Evolutionary conservation across 2,113 vertebrate genomes (phyloP), one percentile per base, ranked within the genome.

Genomic region (Helogale parvula): DNA sequence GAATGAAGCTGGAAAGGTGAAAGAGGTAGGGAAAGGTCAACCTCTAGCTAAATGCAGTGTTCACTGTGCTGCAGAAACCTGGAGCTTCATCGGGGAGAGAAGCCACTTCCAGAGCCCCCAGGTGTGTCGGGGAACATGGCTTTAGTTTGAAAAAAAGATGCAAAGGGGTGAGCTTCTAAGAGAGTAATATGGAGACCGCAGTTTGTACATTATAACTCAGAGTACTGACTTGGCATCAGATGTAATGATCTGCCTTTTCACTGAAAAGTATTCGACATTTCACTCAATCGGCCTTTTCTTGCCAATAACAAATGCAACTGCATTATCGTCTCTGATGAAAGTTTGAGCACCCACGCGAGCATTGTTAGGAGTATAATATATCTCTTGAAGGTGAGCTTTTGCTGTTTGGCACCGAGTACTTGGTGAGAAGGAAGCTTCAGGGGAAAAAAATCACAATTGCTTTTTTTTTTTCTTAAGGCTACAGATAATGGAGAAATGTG

Each of bases 251-350:
- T 88, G 84, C 81, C 33, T 90, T 98, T 98, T 96, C 96, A 71
- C 93, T 25, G 97, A 80, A 82, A 98, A 97, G 69, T 74, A 90
- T 91, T 97, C 86, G 11, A 63, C 27, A 68, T 94, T 93, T 89
- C 90, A 41, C 71, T 94, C 87, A 95, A 90, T 88, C 97, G 96
- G 97, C 81, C 90, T 98, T 97, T 89, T 90, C 96, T 89, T 95
- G 45, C 89, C 96, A 96, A 97, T 92, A 97, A 81, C 97, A 97
- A 96, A 90, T 35, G 95, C 97, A 96, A 25, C 88, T 98, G 94
- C 50, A 84, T 98, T 98, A 93, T 93, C 83, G 82, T 93, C 33
- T 98, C 97, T 97, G 88, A 93, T 98, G 87, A 97, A 92, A 95
- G 86, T 96, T 90, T 97, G 81, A 92, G 33, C 38, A 65, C 52